Evolutionary conservation across 2,797 vertebrate species (phyloP).

Genomic region (Melanotaenia maccullochi): DNA sequence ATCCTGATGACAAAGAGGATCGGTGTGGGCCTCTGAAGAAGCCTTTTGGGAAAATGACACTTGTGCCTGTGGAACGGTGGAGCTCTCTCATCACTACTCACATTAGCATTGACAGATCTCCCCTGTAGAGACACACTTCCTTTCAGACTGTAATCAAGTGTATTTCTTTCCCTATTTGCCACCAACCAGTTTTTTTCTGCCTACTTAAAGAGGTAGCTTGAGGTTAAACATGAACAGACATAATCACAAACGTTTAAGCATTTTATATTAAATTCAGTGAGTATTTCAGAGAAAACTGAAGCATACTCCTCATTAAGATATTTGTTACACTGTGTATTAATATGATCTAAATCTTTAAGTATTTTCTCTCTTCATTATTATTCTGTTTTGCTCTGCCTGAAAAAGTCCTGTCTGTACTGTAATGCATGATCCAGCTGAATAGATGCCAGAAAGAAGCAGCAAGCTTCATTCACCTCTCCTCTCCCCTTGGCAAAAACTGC

Average conservation of each 20-base stretch:
- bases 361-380: constrained; percentile 31
- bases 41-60: constrained; percentile 68
- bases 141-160: constrained; percentile 22
- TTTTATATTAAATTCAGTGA: background rate
- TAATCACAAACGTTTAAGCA: background rate
- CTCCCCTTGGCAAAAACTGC: constrained; percentile 63
- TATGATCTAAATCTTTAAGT: background rate
- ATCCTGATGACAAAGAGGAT: constrained; percentile 57
- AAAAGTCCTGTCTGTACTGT: constrained; percentile 39
- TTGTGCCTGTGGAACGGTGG: constrained; percentile 62
- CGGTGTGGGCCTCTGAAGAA: constrained; percentile 63
- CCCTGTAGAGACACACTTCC: constrained; percentile 17
- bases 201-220: constrained; percentile 18
- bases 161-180: constrained; percentile 15
- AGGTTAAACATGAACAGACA: constrained; percentile 10
- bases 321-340: background rate
- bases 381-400: constrained; percentile 32
- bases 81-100: constrained; percentile 47
- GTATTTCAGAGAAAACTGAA: background rate
- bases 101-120: constrained; percentile 49
- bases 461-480: constrained; percentile 64
- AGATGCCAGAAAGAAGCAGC: constrained; percentile 43
- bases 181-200: constrained; percentile 10
- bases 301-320: background rate
- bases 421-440: constrained; percentile 56